A percentile compares a stretch with the other conserved stretches of the same genome.
These are phyloP conservation scores for Catamblyrhynchus diadema DNA, from an alignment of 2,797 vertebrate species.

Conservation along the genomic window DNA sequence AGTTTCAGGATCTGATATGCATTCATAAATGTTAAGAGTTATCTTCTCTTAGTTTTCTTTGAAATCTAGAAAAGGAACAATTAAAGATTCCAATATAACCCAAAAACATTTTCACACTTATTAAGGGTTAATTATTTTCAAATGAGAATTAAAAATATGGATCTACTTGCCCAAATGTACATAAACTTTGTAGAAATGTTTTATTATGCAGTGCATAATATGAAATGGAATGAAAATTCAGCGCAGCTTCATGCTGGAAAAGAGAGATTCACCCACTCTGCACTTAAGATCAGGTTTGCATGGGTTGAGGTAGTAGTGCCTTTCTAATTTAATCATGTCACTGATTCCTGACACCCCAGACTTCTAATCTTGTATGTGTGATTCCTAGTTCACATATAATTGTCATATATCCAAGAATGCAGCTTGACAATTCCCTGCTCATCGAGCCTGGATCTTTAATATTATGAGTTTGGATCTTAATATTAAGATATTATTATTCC, in stretches of 20 bases:
- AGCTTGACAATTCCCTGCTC: background rate
- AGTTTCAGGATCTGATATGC: background rate
- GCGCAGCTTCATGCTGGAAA: background rate
- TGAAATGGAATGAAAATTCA: background rate
- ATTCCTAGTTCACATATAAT: background rate
- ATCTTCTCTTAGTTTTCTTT: background rate
- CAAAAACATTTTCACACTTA: background rate
- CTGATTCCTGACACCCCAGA: background rate
- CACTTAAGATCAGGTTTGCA: background rate
- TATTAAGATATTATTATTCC: background rate
- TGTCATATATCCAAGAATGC: background rate
- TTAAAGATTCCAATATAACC: background rate
- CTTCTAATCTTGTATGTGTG: background rate
- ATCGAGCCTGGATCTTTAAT: background rate
- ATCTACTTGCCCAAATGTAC: background rate
- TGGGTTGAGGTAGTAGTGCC: background rate
- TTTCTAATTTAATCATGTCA: slow-evolving; percentile 24
- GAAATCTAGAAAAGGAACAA: background rate
- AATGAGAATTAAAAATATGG: background rate
- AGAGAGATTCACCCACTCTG: background rate
- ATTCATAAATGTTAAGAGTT: background rate
- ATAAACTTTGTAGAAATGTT: background rate
- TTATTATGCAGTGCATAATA: background rate
- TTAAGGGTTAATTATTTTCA: background rate
- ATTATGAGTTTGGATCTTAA: background rate